A percentile compares a stretch with the other conserved stretches of the same genome.
Evolutionary conservation across 2,113 vertebrate genomes (phyloP).

Genomic region (Dissostichus mawsoni): DNA sequence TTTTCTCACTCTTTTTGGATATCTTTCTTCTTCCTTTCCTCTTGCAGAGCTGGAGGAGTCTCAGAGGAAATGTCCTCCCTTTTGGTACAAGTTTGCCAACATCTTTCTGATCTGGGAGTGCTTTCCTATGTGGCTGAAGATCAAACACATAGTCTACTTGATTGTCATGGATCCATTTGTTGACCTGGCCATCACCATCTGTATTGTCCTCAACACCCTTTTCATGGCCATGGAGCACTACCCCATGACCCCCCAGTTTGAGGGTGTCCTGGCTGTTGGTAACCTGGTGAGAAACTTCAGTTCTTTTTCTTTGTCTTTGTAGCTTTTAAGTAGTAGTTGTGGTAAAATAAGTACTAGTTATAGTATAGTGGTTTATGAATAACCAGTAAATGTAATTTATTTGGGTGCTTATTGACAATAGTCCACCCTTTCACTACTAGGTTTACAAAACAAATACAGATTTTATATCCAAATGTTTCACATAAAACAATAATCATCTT

Average conservation of each 20-base stretch:
- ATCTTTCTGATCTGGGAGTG: conserved; percentile 97
- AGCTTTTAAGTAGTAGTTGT: not conserved
- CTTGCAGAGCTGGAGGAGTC: conserved; percentile 94
- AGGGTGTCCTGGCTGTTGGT: conserved; percentile 88
- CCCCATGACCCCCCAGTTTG: conserved; percentile 91
- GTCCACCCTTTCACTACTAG: no score
- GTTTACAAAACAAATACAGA: no score
- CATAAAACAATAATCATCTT: no score
- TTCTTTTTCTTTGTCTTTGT: conserved; percentile 22
- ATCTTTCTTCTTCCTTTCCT: not conserved
- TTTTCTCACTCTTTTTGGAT: not conserved
- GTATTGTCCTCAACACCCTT: conserved; percentile 96
- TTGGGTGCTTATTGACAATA: no score
- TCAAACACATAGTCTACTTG: conserved; percentile 94
- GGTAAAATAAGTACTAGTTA: no score
- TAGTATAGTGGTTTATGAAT: no score
- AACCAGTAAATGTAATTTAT: no score
- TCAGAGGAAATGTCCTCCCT: conserved; percentile 96
- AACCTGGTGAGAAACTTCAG: conserved; percentile 91
- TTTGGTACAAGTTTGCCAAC: conserved; percentile 98
- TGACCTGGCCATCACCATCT: conserved; percentile 98
- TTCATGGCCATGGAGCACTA: conserved; percentile 99
- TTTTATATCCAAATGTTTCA: no score
- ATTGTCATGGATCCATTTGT: conserved; percentile 99
- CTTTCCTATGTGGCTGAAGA: conserved; percentile 92